These are phyloP conservation scores for Takifugu ocellatus DNA, from an alignment of 2,797 vertebrate genomes.

Conservation along the genomic window DNA sequence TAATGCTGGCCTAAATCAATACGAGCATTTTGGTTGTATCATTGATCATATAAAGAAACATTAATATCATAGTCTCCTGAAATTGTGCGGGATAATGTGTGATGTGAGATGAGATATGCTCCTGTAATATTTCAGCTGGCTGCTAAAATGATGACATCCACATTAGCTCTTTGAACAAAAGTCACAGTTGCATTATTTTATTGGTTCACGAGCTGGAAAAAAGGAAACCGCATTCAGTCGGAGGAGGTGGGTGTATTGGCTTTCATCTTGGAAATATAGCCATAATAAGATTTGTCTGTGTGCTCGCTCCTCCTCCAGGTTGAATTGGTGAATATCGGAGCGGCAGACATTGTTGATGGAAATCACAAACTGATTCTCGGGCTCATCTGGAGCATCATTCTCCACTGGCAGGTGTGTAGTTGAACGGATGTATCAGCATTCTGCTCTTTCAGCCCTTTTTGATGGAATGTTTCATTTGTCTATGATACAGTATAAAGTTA, in stretches of 20 bases:
- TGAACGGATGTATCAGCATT: not conserved
- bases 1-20: too few relatives aligned
- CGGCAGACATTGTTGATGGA: conserved; percentile 97
- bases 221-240: too few relatives aligned
- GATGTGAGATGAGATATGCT: too few relatives aligned
- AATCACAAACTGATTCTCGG: conserved; percentile 98
- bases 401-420: conserved; percentile 94
- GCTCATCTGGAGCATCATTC: conserved; percentile 99
- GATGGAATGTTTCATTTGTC: not conserved
- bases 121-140: too few relatives aligned
- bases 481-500: not conserved
- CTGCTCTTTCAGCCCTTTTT: not conserved
- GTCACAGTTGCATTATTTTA: not conserved
- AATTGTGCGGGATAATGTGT: too few relatives aligned
- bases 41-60: too few relatives aligned
- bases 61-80: too few relatives aligned
- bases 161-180: too few relatives aligned
- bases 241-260: too few relatives aligned
- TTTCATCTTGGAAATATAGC: not conserved
- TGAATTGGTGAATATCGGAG: conserved; percentile 97
- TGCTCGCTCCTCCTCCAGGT: conserved; percentile 74
- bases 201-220: not conserved
- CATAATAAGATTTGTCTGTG: conserved; percentile 1
- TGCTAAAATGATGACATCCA: too few relatives aligned
- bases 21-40: too few relatives aligned